phyloP scores from a whole-genome alignment of 2,113 vertebrate genomes.

The Tauraco erythrolophus region DNA sequence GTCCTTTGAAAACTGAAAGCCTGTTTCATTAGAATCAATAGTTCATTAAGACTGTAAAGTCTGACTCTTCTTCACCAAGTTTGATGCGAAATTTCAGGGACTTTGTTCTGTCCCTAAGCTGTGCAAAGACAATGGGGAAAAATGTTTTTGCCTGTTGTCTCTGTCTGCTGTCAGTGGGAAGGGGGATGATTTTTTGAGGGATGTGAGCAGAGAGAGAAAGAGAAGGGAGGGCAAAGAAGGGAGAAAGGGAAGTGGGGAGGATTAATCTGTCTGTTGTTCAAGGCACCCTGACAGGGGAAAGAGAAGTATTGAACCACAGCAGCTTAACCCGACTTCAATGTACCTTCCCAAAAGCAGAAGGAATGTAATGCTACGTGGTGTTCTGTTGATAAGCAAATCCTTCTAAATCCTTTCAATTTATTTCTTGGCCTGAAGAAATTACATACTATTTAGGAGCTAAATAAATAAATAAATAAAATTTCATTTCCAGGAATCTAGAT shows the following conservation, averaged over 20 bases:
- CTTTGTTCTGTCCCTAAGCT: slow-evolving; percentile 10
- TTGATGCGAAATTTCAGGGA: slow-evolving; percentile 34
- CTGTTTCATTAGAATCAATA: slow-evolving; percentile 39
- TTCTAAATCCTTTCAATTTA: slow-evolving; percentile 87
- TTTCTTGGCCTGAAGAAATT: slow-evolving; percentile 83
- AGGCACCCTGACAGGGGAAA: slow-evolving; percentile 77
- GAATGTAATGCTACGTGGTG: slow-evolving; percentile 79
- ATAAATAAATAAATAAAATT: slow-evolving; percentile 20
- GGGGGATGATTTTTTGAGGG: neutral
- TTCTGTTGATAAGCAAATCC: slow-evolving; percentile 89
- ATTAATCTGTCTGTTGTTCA: slow-evolving; percentile 79
- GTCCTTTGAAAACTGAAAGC: slow-evolving; percentile 40
- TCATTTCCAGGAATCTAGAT: slow-evolving; percentile 72
- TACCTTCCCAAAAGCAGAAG: slow-evolving; percentile 79
- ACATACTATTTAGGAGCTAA: slow-evolving; percentile 79
- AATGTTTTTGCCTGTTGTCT: slow-evolving; percentile 50
- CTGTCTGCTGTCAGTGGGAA: slow-evolving; percentile 48
- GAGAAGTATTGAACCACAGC: slow-evolving; percentile 80
- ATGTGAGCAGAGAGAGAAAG: neutral
- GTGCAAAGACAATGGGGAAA: slow-evolving; percentile 16
- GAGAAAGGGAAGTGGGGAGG: slow-evolving; percentile 32
- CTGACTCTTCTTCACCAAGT: slow-evolving; percentile 19
- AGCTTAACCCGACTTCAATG: slow-evolving; percentile 84
- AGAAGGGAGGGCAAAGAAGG: slow-evolving; percentile 3
- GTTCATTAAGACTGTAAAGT: slow-evolving; percentile 67